Evolutionary conservation across 1,140 invertebrate genomes (phyloP), one percentile per base, ranked within the genome.

Genomic region (Tetragnatha versicolor): DNA sequence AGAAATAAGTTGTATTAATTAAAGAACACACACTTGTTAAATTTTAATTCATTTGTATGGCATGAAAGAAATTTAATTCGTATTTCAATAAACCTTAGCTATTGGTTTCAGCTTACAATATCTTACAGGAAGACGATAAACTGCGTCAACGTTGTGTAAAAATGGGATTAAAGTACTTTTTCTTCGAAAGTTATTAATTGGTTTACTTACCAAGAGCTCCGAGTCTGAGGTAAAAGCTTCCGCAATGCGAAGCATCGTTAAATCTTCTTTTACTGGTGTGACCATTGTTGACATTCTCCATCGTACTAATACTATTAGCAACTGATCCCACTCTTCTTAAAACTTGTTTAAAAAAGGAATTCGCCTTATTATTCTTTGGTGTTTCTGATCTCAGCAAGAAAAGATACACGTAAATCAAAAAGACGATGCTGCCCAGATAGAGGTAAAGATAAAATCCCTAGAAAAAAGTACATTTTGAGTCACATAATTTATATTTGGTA

Each of bases 191-290:
- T 47, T 47, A 47, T n/a, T 58, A 22, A 22, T 58, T 12, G 25
- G 14, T 12, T 3, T 51, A 84, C 90, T 89, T 84, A 94, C 93
- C 91, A 76, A 97, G 94, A 51, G 94, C 94, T 4, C 95, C 95
- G 91, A 97, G 94, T 82, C 94, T 88, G 10, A 97, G 87, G 85
- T 97, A 97, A 87, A 97, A 97, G 83, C 93, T 95, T 9, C 94
- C 95, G 82, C 95, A 95, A 37, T 83, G 82, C 73, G 81, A 49
- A n/a, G 78, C 70, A 25, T 63, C 78, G 45, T 58, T 63, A 72
- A 77, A 65, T 70, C 70, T 25, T 61, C 55, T 82, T 83, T 79
- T 86, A 35, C 86, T 85, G 37, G 69, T 87, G 6, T 17, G 29
- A 5, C 39, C 9, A 9, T 12, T 55, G 17, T n/a, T 49, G n/a